Conservation (phyloP, 1,140 invertebrate genomes). For the Vanessa tameamea region DNA sequence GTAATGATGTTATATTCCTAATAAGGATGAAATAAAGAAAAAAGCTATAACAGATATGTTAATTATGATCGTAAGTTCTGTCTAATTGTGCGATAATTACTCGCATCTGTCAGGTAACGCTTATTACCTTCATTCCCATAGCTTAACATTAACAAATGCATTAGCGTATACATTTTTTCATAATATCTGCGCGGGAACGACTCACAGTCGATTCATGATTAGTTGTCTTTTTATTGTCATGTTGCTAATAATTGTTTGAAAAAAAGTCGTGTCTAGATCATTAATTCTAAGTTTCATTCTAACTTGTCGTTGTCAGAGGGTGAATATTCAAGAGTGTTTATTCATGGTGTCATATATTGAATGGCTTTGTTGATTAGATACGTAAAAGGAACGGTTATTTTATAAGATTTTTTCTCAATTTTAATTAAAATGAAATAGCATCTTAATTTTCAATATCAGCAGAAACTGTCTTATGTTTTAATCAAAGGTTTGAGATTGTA, state of each 20-base stretch:
- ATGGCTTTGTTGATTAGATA: too few relatives aligned
- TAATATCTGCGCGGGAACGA: constrained; percentile 26
- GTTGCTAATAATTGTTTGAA: neutral
- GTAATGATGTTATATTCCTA: neutral
- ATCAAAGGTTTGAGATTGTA: neutral
- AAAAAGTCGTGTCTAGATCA: neutral
- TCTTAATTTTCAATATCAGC: too few relatives aligned
- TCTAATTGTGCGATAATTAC: constrained; percentile 36
- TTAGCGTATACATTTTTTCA: constrained; percentile 30
- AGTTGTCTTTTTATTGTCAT: constrained; percentile 14
- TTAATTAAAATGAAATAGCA: too few relatives aligned
- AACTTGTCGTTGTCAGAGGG: neutral
- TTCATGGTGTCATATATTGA: neutral
- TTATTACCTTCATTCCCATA: constrained; percentile 37
- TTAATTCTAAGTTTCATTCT: neutral
- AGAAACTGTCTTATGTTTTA: neutral
- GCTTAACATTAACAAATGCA: constrained; percentile 28
- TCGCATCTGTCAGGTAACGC: constrained; percentile 17
- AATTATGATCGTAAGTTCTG: constrained; percentile 27
- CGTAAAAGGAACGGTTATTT: too few relatives aligned
- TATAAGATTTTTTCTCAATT: too few relatives aligned
- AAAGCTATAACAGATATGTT: constrained; percentile 20
- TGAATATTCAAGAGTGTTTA: neutral
- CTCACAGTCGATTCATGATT: constrained; percentile 14
- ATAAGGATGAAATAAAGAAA: neutral